Evolutionary conservation across 2,113 vertebrate species (phyloP).

Genomic region (Tauraco erythrolophus): DNA sequence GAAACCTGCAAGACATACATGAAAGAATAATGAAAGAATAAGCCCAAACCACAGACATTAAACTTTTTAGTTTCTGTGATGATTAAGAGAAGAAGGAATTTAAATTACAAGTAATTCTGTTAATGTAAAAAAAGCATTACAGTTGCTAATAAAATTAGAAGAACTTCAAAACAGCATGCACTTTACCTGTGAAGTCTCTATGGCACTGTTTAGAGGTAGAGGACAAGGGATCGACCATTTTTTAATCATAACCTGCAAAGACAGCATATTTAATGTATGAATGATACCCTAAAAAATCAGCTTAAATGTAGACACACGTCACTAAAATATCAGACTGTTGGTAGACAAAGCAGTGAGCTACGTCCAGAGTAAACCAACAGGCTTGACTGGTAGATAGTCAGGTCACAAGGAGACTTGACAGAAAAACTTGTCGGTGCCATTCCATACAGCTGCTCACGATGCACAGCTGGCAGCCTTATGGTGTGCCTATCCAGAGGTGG

Average conservation of each 20-base stretch:
- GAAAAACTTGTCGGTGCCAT: neutral
- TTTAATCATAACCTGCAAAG: conserved; percentile 87
- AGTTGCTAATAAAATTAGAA: conserved; percentile 41
- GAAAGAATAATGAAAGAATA: conserved; percentile 28
- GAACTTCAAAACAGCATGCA: conserved; percentile 24
- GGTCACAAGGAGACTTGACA: neutral
- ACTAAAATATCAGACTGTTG: neutral
- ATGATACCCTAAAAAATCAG: neutral
- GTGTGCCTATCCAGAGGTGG: neutral
- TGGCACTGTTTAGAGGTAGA: conserved; percentile 77
- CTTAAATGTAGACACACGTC: neutral
- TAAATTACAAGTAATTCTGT: neutral
- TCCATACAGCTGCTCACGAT: neutral
- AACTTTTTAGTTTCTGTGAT: neutral
- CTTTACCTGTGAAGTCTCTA: conserved; percentile 69
- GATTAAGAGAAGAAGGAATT: conserved; percentile 45
- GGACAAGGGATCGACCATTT: conserved; percentile 95
- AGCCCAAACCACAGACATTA: neutral
- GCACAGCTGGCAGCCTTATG: conserved; percentile 61
- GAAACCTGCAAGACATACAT: conserved; percentile 82
- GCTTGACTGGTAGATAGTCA: neutral
- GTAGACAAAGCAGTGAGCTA: neutral
- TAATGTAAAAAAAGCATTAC: conserved; percentile 9
- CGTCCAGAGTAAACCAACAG: neutral
- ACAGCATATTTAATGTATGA: neutral